Base-by-base conservation (phyloP, 1,140 invertebrate genomes). In the Meteorus sp. region DNA sequence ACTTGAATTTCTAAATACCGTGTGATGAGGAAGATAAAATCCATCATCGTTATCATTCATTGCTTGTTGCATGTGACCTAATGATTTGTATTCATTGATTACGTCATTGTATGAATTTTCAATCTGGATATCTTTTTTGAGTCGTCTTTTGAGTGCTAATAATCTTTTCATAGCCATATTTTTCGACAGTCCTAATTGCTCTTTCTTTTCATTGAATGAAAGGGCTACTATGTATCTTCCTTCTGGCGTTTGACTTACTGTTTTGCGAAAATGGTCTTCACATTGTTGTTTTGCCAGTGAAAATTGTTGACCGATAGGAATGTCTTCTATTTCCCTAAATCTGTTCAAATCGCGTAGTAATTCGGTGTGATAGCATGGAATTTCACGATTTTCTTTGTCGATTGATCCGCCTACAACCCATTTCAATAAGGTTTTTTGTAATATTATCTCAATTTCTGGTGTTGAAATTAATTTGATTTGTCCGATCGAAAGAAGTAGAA, bases 201-300 rank as follows among this genome's bases (percentile, higher is more conserved):
- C 53, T 5, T 55, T 35, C 25, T 53, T 39, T 4, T 69, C 65
- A 2, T 61, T 60, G 25, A 75, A 57, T 0, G 73, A 71, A 3
- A 78, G 35, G 4, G 39, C 27, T 2, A 68, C 65, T 39, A 66
- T 63, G 54, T 71, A 76, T 13, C 69, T 60, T 33, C 73, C 76
- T 0, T 59, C 48, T 39, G 37, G 2, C 50, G 27, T 31, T 67
- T 25, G 7, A n/a, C 70, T 59, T 1, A 2, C 59, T 1, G 50
- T 43, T 13, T 31, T 51, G 20, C 52, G 37, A 47, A 60, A 69
- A 37, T 63, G 59, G 0, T 37, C 23, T 27, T 65, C 60, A 17
- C 62, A 62, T 0, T 8, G 11, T 20, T 53, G 22, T 41, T 66
- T 52, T 23, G 60, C 41, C 1, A 6, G 0, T 0, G 56, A 44